These are phyloP conservation scores for Heterochromis multidens DNA, from an alignment of 2,113 vertebrate species.

Conservation along the genomic window DNA sequence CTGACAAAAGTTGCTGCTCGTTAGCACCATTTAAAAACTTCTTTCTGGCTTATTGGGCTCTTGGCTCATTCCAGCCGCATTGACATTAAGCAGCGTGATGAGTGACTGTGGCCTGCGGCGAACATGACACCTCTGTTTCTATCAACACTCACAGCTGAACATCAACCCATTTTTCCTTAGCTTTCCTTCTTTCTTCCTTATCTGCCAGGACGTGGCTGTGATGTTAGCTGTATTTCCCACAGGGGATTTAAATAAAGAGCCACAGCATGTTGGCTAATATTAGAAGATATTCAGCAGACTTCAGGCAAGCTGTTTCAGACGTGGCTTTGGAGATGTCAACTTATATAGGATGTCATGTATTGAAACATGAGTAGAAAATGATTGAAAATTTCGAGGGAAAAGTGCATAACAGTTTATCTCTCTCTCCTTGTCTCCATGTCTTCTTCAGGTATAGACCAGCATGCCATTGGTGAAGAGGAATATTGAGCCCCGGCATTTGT, in stretches of 20 bases:
- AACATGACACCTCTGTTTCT: slow-evolving; percentile 32
- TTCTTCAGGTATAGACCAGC: slow-evolving; percentile 28
- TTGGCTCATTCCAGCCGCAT: slow-evolving; percentile 2
- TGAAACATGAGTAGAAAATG: neutral
- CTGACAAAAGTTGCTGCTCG: neutral
- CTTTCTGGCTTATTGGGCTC: slow-evolving; percentile 40
- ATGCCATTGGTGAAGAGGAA: slow-evolving; percentile 92
- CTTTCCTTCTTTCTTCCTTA: neutral
- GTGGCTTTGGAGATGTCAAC: neutral
- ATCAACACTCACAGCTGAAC: slow-evolving; percentile 5
- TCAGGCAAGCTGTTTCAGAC: neutral
- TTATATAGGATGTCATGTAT: neutral
- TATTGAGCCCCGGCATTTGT: slow-evolving; percentile 88
- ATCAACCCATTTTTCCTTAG: neutral
- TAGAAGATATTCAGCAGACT: neutral
- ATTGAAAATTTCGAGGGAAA: neutral
- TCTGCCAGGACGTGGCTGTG: neutral
- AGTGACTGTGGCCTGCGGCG: slow-evolving; percentile 26
- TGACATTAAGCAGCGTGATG: slow-evolving; percentile 31
- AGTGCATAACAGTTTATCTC: neutral
- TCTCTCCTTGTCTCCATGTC: neutral
- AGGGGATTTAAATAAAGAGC: neutral
- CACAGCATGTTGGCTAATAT: neutral
- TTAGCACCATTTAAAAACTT: slow-evolving; percentile 46
- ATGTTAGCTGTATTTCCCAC: neutral